Evolutionary conservation across 2,113 vertebrate genomes (phyloP), one percentile per base, ranked within the genome.

Genomic region (Petromus typicus): DNA sequence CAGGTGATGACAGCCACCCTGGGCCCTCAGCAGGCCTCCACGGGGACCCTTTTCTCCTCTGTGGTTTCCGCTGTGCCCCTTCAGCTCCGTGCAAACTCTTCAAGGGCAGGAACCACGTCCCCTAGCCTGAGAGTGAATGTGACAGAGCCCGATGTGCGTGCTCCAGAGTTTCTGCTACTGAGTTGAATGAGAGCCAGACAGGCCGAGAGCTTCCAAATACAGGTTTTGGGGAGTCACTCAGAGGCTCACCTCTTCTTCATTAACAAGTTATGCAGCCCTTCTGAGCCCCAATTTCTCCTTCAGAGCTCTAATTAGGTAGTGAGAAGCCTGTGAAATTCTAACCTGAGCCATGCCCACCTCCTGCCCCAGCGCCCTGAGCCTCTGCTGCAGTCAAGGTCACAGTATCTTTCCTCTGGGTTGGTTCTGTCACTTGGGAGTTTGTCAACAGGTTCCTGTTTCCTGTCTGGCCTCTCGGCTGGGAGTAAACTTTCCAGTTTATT

Each of bases 361-460:
- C 54, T 54, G 40, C 10, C 30, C 48, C 48, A 51, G 48, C 48
- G 14, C 25, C 54, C 81, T 1, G 23, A 57, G 56, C n/a, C 59
- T 80, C 69, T 8, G 12, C 20, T 8, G 0, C 1, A 32, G 34
- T 69, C 14, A 8, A 45, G 8, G 27, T 4, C 25, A 59, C 45
- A 34, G 0, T 5, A 18, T 32, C 81, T 76, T 89, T 45, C 84
- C 27, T 83, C 43, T 9, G 32, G 7, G 18, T 67, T 43, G 78
- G n/a, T n/a, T 69, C 57, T 94, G 3, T 86, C 64, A 43, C 86
- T 56, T 11, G 14, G 57, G 76, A 87, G 45, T 81, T 87, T 86
- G 66, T 89, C 83, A 81, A 3, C 69, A 81, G 86, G 76, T 92
- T 96, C 63, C 71, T 80, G 67, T 90, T 95, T 94, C 73, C 51